Evolutionary conservation across 2,888 invertebrate genomes (phyloP), one percentile per base, ranked within the genome.

Genomic region (Aelia acuminata): DNA sequence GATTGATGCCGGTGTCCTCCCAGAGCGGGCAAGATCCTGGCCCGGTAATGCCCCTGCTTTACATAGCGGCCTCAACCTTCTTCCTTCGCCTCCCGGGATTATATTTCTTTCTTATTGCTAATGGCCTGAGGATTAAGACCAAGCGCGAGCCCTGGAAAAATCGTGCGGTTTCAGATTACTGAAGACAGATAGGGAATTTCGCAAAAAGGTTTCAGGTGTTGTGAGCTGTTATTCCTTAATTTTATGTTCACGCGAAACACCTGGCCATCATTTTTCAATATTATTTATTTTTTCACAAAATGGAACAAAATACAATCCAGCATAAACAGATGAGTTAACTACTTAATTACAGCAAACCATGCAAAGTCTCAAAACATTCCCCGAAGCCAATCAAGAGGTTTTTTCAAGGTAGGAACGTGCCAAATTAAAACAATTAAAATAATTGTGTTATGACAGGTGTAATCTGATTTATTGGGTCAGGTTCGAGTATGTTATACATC

Each of bases 31-130:
- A 80, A 80, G n/a, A 80, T 80, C 80, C 22, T n/a, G 20, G 80
- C 22, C n/a, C n/a, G n/a, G 80, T 80, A 80, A 80, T 80, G 43
- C 43, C 43, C 22, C 22, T 43, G 43, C 43, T 80, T 80, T 43
- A 80, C 80, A 39, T 80, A 43, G 43, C 80, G 15, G 80, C 43
- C 80, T 47, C 75, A n/a, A 80, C 80, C 80, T 80, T 80, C 80
- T 80, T 80, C 39, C 80, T 4, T 3, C 43, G 13, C 3, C 22
- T 39, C n/a, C n/a, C n/a, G 2, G 80, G 43, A 43, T 47, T 43
- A 80, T 43, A 43, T 80, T 80, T 43, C 80, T 80, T 43, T 43
- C 43, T 39, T 47, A 47, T 43, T 80, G n/a, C 80, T 47, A 43
- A 47, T 43, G 80, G 80, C 13, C 80, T 1, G 43, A 13, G n/a